Conservation (phyloP, 1,140 invertebrate genomes). For the Caenorhabditis remanei region DNA sequence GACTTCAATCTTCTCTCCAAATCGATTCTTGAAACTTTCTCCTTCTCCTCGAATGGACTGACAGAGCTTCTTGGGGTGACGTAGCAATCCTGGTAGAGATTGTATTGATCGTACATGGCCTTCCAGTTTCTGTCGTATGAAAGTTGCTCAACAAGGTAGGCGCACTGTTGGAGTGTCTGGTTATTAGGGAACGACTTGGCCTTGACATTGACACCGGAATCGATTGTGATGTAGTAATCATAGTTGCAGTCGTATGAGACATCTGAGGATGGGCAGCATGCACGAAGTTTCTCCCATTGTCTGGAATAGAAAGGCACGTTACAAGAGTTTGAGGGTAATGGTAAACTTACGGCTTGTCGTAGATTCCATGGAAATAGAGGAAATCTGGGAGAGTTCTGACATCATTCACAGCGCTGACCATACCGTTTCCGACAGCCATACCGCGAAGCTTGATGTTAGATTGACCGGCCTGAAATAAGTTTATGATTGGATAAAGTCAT, state of each 20-base stretch:
- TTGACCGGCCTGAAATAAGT: slow-evolving; percentile 8
- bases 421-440: slow-evolving; percentile 69
- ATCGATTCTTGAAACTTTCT: slow-evolving; percentile 17
- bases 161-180: slow-evolving; percentile 35
- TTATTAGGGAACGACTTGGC: slow-evolving; percentile 54
- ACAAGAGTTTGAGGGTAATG: background rate
- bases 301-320: background rate
- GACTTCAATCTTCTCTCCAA: background rate
- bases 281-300: slow-evolving; percentile 58
- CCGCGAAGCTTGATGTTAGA: slow-evolving; percentile 62
- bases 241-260: slow-evolving; percentile 41
- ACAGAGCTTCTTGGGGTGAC: background rate
- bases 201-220: slow-evolving; percentile 45
- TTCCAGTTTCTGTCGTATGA: slow-evolving; percentile 56
- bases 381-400: slow-evolving; percentile 63
- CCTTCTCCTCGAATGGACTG: background rate
- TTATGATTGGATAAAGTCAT: background rate
- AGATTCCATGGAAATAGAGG: slow-evolving; percentile 71
- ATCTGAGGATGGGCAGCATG: slow-evolving; percentile 34
- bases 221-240: slow-evolving; percentile 52
- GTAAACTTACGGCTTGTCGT: slow-evolving; percentile 68
- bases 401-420: slow-evolving; percentile 64
- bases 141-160: slow-evolving; percentile 58
- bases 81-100: slow-evolving; percentile 66
- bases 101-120: slow-evolving; percentile 61